Evolutionary conservation across 2,888 invertebrate genomes (phyloP), one percentile per base, ranked within the genome.

Genomic region (Zhuqinia jingwanae): DNA sequence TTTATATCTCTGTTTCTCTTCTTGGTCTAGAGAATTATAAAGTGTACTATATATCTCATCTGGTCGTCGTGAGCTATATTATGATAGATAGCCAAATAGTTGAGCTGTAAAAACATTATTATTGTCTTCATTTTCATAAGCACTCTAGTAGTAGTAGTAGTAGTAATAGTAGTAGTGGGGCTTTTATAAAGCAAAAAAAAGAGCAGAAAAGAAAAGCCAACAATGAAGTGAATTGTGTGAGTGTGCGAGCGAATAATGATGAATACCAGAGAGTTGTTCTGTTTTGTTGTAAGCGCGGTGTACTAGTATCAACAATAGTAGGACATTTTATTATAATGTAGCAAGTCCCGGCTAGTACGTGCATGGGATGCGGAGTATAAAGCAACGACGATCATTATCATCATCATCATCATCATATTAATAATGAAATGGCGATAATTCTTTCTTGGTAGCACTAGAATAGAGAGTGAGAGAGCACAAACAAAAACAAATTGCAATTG

Each of bases 401-500:
- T 45, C 42, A 50, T 73, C 5, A 50, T n/a, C 8, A 25, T 36
- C 56, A 53, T 45, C 53, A 30, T 56, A 56, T 36, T 36, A 70
- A 76, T 30, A 56, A 56, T 56, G 53, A 76, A 70, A 76, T 30
- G 75, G 36, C 75, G 53, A 76, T 50, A 47, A 50, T 73, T 22
- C 36, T 36, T 36, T 36, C 36, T 36, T 20, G 42, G 42, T 45
- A 17, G 22, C 17, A n/a, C n/a, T n/a, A 60, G 27, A n/a, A 42
- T 27, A 56, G 75, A 76, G 75, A 56, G 75, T 56, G 70, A 70
- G 56, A 56, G 36, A 8, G 42, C 17, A 56, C 56, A 76, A 58
- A 27, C 81, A 84, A 65, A 78, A 84, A 77, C 77, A 84, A 76
- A 76, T 65, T 77, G 56, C 65, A 70, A 50, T n/a, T n/a, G n/a